Base-by-base conservation (phyloP, 1,140 invertebrate genomes). In the Saccostrea cuccullata region DNA sequence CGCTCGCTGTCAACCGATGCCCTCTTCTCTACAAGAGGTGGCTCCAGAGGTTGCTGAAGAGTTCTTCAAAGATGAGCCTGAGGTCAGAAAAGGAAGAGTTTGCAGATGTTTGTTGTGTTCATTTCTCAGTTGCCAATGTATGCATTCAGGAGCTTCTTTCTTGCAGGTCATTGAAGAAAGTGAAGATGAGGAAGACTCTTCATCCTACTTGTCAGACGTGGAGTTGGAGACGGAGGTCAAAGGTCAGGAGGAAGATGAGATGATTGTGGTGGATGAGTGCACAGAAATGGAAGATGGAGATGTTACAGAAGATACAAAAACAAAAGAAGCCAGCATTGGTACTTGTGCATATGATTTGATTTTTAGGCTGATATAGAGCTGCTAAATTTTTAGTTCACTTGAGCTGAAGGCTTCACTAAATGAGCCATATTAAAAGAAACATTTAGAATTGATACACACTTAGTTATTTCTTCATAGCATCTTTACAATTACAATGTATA, bases 11-110 rank as follows among this genome's bases (percentile, higher is more conserved):
- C 55, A 58, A 13, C 84, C 90, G 11, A 86, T 58, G 55, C 87
- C 89, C 23, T 64, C 88, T 55, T 84, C 89, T 30, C 70, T 89
- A 67, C 91, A 92, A 73, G 89, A 91, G 17, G 55, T 92, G 36
- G 86, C 89, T 8, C 83, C 87, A 36, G 91, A 90, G 47, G 82
- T 89, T 26, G 90, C 87, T 13, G 87, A 89, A n/a, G 86, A 87
- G 30, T 85, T 89, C 67, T 86, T 89, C 67, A 82, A 56, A 40
- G 23, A 64, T 55, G 85, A 55, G 1, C 36, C 30, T 23, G 58
- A 86, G 73, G 60, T 77, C 9, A 23, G 47, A 47, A 47, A 47
- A 9, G 6, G 47, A 47, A 47, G 47, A 47, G 5, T 47, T 47
- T 47, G 47, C 47, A 47, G 47, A 47, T 5, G 6, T 47, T 47